These are phyloP conservation scores for Lagopus leucura DNA, from an alignment of 2,113 vertebrate species.

Conservation along the genomic window DNA sequence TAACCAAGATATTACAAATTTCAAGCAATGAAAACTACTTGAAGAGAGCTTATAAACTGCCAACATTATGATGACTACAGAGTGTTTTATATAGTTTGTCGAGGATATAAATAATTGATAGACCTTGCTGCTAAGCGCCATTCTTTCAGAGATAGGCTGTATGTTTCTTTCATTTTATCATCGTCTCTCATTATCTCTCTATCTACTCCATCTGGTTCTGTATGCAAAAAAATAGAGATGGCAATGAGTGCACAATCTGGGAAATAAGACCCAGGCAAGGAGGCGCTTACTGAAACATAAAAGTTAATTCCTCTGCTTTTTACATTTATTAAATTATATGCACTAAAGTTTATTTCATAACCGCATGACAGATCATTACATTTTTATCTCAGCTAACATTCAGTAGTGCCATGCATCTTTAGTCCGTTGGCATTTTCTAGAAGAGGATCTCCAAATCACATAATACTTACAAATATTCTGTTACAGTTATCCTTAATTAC, in stretches of 20 bases:
- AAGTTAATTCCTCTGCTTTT: neutral
- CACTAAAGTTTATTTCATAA: neutral
- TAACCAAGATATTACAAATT: neutral
- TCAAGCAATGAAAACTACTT: neutral
- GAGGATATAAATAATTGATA: neutral
- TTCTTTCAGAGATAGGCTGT: neutral
- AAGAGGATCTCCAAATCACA: neutral
- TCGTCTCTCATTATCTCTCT: neutral
- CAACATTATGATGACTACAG: neutral
- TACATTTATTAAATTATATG: neutral
- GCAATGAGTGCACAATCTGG: neutral
- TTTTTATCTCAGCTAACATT: neutral
- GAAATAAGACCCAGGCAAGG: neutral
- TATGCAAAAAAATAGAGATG: neutral
- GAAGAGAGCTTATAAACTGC: neutral
- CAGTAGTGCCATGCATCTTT: neutral
- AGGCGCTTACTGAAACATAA: neutral
- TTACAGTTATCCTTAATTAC: neutral
- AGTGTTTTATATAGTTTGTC: neutral
- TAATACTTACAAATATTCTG: neutral
- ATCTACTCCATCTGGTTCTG: neutral
- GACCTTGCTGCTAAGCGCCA: neutral
- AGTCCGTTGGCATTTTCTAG: neutral
- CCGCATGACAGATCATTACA: neutral
- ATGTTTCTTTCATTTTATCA: neutral